phyloP scores from a whole-genome alignment of 2,113 vertebrate genomes.

The Alligator sinensis region DNA sequence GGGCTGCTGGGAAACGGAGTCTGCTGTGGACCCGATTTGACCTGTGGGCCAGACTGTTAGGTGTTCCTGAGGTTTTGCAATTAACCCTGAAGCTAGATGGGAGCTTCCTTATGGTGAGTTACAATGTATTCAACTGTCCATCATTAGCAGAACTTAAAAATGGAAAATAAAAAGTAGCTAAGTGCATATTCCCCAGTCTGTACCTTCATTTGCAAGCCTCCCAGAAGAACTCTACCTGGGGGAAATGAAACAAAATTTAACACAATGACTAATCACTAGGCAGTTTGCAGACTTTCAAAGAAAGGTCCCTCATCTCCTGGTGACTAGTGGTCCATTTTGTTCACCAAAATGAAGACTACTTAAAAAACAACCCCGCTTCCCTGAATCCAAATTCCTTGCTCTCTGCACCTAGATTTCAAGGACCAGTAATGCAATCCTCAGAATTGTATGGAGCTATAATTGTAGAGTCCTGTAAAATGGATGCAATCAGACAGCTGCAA shows the following conservation, averaged over 20 bases:
- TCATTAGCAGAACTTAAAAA: neutral
- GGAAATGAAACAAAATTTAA: neutral
- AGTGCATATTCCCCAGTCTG: neutral
- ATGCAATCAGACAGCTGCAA: neutral
- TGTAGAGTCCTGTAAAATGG: neutral
- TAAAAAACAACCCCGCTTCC: neutral
- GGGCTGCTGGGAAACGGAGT: too few relatives aligned
- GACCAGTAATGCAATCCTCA: neutral
- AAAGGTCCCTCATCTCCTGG: neutral
- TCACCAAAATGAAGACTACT: neutral
- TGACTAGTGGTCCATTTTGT: fast-evolving
- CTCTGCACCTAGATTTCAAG: neutral
- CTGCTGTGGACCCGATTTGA: too few relatives aligned
- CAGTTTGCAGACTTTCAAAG: neutral
- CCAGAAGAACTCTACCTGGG: neutral
- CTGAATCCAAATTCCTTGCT: neutral
- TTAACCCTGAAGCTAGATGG: neutral
- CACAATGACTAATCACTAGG: neutral
- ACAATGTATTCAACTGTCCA: neutral
- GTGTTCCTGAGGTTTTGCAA: neutral
- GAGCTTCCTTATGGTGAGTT: neutral
- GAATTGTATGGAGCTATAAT: neutral
- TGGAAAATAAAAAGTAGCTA: neutral
- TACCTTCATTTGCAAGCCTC: neutral
- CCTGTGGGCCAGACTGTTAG: too few relatives aligned